Evolutionary conservation across 2,113 vertebrate species (phyloP), one percentile per base, ranked within the genome.

Genomic region (Girardinichthys multiradiatus): DNA sequence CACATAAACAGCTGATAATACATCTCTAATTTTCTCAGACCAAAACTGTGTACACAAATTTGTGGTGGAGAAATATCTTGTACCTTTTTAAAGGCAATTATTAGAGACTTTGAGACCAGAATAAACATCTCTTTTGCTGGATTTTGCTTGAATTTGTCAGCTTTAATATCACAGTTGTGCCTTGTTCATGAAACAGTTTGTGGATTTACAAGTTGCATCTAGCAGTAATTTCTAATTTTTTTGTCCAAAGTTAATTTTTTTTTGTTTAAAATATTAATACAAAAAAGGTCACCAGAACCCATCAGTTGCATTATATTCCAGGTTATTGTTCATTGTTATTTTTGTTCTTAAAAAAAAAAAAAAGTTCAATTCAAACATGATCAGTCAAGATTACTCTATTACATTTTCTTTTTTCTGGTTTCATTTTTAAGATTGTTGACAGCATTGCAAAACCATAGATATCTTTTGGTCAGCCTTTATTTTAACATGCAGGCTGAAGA

Each of bases 401-500:
- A 45, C 42, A 6, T 29, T 45, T 68, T 65, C 35, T 35, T 29
- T 17, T 57, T 68, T 45, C 33, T 60, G 37, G 27, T 64, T 45
- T 13, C 30, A 80, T 42, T 17, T 77, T 77, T 69, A 61, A 62
- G 72, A 29, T 51, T 58, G 54, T 11, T 72, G 64, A 66, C 39
- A 26, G 57, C 70, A 80, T 77, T 35, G 59, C 48, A 68, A 76
- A 59, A 51, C 30, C 31, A 14, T 51, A 42, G 70, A 74, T 64
- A 75, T 63, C 33, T 82, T 63, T 54, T 54, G 35, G 68, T 70
- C 45, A 65, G 29, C 24, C 4, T 71, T 67, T 24, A 31, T 21
- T 10, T n/a, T 30, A 19, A 31, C 7, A 33, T 63, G 12, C 8
- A 13, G 29, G 27, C 48, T 35, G 66, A 33, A 57, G 28, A 65